phyloP scores from a whole-genome alignment of 1,140 invertebrate species.

The Zaprionus camerounensis region DNA sequence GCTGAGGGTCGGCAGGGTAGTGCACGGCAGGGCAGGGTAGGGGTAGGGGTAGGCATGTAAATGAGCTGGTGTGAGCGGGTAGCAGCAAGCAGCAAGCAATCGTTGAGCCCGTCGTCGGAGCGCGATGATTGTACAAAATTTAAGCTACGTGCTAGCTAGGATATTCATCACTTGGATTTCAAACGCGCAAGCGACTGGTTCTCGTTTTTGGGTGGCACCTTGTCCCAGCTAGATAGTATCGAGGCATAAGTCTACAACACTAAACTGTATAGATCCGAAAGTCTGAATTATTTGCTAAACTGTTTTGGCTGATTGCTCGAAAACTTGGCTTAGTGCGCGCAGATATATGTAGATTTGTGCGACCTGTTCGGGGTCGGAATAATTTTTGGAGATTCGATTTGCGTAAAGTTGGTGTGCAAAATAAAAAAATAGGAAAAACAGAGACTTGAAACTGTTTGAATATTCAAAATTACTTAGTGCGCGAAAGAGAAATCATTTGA shows the following conservation, averaged over 20 bases:
- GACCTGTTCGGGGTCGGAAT: neutral
- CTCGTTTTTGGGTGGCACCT: constrained; percentile 14
- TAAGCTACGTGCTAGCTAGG: constrained; percentile 73
- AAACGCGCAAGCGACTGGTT: constrained; percentile 77
- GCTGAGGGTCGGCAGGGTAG: constrained; percentile 8
- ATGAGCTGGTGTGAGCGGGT: constrained; percentile 51
- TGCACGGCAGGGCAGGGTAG: too few species aligned
- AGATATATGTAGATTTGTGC: neutral
- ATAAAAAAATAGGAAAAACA: neutral
- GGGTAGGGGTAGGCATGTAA: constrained; percentile 22
- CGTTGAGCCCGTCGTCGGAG: constrained; percentile 25
- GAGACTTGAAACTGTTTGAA: neutral
- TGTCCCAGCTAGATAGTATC: neutral
- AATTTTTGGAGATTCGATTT: neutral
- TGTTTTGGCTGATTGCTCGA: neutral
- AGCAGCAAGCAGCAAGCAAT: constrained; percentile 60
- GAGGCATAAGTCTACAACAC: neutral
- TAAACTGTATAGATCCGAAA: neutral
- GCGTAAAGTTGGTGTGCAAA: constrained; percentile 48
- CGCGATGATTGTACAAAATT: constrained; percentile 58
- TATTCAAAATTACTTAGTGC: constrained; percentile 35
- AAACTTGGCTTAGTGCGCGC: neutral
- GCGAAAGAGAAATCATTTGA: constrained; percentile 27
- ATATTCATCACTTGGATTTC: constrained; percentile 81
- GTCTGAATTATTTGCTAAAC: neutral